phyloP scores from a whole-genome alignment of 2,888 invertebrate species.

The Oscheius sp. region DNA sequence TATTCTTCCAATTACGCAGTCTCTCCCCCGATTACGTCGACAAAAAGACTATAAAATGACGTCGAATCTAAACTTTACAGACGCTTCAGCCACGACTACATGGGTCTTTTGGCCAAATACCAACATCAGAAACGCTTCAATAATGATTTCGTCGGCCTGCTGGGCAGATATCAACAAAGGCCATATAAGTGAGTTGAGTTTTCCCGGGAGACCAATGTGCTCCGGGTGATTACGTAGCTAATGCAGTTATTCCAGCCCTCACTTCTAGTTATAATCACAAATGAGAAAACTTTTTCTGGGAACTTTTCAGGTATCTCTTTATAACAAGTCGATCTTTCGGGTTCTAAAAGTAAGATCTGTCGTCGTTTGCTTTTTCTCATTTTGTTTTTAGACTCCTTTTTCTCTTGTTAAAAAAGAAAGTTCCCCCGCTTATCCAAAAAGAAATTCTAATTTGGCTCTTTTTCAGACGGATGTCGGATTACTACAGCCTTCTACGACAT shows the following conservation, averaged over 20 bases:
- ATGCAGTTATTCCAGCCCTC: background rate
- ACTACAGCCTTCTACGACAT: conserved; percentile 2
- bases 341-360: too few species aligned
- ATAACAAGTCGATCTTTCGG: background rate
- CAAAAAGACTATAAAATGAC: background rate
- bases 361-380: too few species aligned
- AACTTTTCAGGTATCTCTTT: background rate
- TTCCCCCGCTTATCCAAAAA: background rate
- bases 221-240: conserved; percentile 8
- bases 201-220: background rate
- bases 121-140: conserved; percentile 33
- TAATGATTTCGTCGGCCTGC: conserved; percentile 28
- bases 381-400: too few species aligned
- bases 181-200: conserved; percentile 26
- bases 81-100: conserved; percentile 27
- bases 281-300: background rate
- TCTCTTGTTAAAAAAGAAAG: background rate
- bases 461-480: conserved; percentile 15
- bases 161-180: conserved; percentile 24
- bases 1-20: too few species aligned
- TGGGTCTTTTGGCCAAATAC: conserved; percentile 26
- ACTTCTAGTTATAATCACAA: conserved; percentile 13
- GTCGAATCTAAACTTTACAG: conserved; percentile 4
- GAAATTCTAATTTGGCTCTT: background rate
- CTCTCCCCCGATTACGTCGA: too few species aligned